Evolutionary conservation across 2,797 vertebrate species (phyloP).

Genomic region (Mareca penelope): DNA sequence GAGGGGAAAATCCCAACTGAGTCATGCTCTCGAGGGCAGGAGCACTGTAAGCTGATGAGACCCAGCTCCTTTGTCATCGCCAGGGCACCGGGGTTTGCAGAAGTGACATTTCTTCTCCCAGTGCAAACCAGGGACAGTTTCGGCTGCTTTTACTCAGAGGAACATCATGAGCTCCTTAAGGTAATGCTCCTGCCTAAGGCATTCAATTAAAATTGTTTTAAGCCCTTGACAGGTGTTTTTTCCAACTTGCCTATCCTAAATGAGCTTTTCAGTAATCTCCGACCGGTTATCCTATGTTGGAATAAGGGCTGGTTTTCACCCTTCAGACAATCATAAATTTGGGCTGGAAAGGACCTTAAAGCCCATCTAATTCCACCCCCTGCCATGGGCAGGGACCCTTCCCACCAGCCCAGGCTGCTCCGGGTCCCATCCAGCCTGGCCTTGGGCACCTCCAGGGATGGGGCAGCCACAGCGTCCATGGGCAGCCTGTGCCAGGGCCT

Average conservation of each 20-base stretch:
- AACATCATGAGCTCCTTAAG: neutral
- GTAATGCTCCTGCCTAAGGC: neutral
- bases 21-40: neutral
- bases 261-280: neutral
- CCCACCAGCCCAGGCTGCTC: too few relatives aligned
- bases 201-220: neutral
- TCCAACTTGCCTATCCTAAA: neutral
- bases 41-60: rapidly evolving
- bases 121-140: neutral
- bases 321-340: too few relatives aligned
- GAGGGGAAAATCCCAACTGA: neutral
- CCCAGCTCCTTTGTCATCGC: neutral
- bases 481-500: too few relatives aligned
- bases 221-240: neutral
- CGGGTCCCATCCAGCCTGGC: too few relatives aligned
- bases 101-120: neutral
- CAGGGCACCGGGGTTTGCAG: neutral
- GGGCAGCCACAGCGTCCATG: too few relatives aligned
- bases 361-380: too few relatives aligned
- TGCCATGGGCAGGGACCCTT: too few relatives aligned
- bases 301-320: neutral
- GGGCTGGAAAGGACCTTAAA: too few relatives aligned
- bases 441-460: too few relatives aligned
- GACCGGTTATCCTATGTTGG: neutral
- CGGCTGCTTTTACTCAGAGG: neutral